Conservation (phyloP, 2,888 invertebrate genomes). For the Diplazon laetatorius region DNA sequence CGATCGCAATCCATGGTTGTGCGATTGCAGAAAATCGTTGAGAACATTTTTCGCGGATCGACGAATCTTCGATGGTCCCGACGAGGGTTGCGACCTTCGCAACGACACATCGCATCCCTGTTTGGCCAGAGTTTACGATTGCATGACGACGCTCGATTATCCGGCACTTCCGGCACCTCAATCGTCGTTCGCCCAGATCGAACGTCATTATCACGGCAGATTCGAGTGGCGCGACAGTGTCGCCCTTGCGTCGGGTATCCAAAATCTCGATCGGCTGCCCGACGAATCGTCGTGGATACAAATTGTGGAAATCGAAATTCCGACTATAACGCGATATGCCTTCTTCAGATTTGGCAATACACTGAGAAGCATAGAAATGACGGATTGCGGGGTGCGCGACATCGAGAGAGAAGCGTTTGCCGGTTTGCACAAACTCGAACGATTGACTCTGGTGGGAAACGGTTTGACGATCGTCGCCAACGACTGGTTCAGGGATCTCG, state of each 20-base stretch:
- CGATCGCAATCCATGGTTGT: constrained; percentile 75
- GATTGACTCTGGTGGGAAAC: constrained; percentile 70
- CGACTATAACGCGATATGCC: constrained; percentile 67
- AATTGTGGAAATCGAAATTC: constrained; percentile 68
- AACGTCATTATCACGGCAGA: constrained; percentile 29
- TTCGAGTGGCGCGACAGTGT: constrained; percentile 64
- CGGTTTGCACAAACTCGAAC: constrained; percentile 72
- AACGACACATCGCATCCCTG: not conserved
- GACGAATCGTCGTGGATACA: constrained; percentile 73
- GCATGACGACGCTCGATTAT: constrained; percentile 71
- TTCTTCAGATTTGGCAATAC: constrained; percentile 77
- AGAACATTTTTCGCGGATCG: constrained; percentile 66
- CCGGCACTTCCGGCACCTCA: constrained; percentile 61
- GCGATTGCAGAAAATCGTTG: constrained; percentile 70
- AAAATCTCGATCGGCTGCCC: constrained; percentile 68
- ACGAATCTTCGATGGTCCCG: constrained; percentile 62
- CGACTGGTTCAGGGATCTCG: constrained; percentile 73
- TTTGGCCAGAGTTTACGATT: constrained; percentile 54
- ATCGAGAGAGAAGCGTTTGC: constrained; percentile 74
- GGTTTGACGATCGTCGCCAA: constrained; percentile 60
- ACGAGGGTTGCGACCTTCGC: constrained; percentile 33
- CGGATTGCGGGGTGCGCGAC: constrained; percentile 66
- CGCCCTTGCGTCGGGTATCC: constrained; percentile 40
- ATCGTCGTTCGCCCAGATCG: constrained; percentile 5
- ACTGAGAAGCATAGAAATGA: constrained; percentile 70